phyloP scores from a whole-genome alignment of 2,888 invertebrate genomes.

The Dryobota labecula region DNA sequence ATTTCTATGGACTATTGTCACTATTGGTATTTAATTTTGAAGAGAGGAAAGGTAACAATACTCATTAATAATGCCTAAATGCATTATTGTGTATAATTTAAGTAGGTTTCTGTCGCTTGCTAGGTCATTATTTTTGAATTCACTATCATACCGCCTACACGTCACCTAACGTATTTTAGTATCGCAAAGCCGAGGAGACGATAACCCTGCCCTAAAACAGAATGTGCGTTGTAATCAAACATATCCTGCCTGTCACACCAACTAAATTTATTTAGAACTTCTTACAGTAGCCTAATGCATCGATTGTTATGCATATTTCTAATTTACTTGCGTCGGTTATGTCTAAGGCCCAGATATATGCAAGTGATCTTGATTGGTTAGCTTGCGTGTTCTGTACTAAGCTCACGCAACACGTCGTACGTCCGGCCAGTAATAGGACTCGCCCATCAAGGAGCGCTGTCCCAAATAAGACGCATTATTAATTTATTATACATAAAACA shows the following conservation, averaged over 20 bases:
- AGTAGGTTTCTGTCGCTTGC: not conserved
- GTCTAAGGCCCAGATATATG: too few relatives aligned
- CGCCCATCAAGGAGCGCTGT: too few relatives aligned
- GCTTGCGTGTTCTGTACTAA: too few relatives aligned
- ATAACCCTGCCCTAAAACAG: conserved; percentile 54
- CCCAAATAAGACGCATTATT: too few relatives aligned
- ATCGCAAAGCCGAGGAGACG: conserved; percentile 33
- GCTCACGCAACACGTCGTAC: too few relatives aligned
- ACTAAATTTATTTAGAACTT: conserved; percentile 20
- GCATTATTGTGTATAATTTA: not conserved
- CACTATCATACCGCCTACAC: conserved; percentile 10
- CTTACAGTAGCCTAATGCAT: not conserved
- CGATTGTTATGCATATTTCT: conserved; percentile 8
- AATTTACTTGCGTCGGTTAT: not conserved
- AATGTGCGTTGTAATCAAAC: conserved; percentile 53
- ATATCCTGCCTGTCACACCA: conserved; percentile 46
- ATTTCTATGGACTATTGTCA: too few relatives aligned
- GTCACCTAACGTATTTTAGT: conserved; percentile 9
- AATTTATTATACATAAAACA: too few relatives aligned
- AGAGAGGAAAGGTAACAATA: not conserved
- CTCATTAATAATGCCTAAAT: not conserved
- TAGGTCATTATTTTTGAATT: conserved; percentile 24
- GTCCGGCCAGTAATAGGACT: too few relatives aligned
- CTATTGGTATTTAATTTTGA: not conserved
- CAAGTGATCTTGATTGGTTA: too few relatives aligned